Evolutionary conservation across 2,888 invertebrate species (phyloP).

Genomic region (Philaethria dido): DNA sequence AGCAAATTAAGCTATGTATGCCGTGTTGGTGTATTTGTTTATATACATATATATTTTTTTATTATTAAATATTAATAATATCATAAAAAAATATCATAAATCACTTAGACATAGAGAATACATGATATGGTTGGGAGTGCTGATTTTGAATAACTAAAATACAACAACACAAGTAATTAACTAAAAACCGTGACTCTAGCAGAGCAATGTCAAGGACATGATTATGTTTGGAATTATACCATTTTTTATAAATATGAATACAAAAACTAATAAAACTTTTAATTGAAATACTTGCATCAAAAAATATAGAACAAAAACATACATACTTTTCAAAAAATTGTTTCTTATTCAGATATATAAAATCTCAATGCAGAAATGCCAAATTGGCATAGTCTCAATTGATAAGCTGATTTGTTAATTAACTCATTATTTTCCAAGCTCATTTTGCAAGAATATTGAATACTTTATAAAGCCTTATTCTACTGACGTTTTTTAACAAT

Average conservation of each 20-base stretch:
- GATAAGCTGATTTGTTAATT: constrained; percentile 6
- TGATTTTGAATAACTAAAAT: not conserved
- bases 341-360: not conserved
- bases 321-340: not conserved
- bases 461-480: not conserved
- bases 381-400: constrained; percentile 1
- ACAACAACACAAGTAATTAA: not conserved
- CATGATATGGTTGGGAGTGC: too few species aligned
- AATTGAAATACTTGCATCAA: not conserved
- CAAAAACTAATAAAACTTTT: not conserved
- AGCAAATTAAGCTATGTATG: too few species aligned
- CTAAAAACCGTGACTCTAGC: not conserved
- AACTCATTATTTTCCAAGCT: not conserved
- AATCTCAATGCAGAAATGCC: constrained; percentile 1
- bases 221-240: not conserved
- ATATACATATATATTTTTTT: too few species aligned
- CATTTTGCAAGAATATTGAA: not conserved
- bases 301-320: not conserved
- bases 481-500: not conserved
- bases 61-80: too few species aligned
- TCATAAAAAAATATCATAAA: too few species aligned
- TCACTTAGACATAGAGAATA: too few species aligned
- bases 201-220: not conserved
- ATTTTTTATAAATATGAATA: not conserved
- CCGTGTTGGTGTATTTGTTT: too few species aligned